These are phyloP conservation scores for Nemapogon koenigi DNA, from an alignment of 2,888 invertebrate genomes.

Conservation along the genomic window DNA sequence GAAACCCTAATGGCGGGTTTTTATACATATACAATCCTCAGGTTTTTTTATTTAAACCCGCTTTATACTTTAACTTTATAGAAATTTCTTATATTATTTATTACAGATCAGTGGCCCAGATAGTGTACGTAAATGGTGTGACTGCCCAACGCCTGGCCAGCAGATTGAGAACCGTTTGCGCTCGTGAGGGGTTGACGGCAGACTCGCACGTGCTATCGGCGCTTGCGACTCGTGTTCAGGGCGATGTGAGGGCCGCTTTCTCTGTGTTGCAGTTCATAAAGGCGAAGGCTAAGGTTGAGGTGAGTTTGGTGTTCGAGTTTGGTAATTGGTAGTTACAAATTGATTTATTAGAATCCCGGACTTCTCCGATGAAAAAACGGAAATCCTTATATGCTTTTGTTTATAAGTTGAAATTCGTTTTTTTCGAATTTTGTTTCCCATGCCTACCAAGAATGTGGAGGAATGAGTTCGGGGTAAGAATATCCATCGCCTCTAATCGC, in stretches of 20 bases:
- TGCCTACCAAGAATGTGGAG: too few species aligned
- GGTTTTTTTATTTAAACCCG: background rate
- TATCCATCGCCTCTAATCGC: too few species aligned
- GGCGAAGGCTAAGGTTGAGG: background rate
- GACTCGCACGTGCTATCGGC: slow-evolving; percentile 75
- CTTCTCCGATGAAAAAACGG: too few species aligned
- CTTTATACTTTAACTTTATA: background rate
- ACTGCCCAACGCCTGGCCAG: slow-evolving; percentile 59
- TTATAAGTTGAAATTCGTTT: too few species aligned
- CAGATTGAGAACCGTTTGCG: slow-evolving; percentile 72
- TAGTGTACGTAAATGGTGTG: slow-evolving; percentile 73
- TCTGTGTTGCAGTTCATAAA: slow-evolving; percentile 83
- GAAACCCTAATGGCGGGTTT: too few species aligned
- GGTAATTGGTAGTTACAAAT: too few species aligned
- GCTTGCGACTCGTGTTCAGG: slow-evolving; percentile 82
- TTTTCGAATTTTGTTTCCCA: too few species aligned
- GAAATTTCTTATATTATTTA: background rate
- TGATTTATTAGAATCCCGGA: too few species aligned
- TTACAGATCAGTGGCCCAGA: slow-evolving; percentile 72
- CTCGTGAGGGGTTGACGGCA: slow-evolving; percentile 70
- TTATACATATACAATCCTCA: background rate
- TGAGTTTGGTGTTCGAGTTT: too few species aligned
- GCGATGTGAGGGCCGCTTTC: slow-evolving; percentile 92
- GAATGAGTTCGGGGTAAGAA: too few species aligned
- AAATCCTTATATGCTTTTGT: too few species aligned